These are phyloP conservation scores for Papio anubis DNA, from an alignment of 2,113 vertebrate species.

Conservation along the genomic window DNA sequence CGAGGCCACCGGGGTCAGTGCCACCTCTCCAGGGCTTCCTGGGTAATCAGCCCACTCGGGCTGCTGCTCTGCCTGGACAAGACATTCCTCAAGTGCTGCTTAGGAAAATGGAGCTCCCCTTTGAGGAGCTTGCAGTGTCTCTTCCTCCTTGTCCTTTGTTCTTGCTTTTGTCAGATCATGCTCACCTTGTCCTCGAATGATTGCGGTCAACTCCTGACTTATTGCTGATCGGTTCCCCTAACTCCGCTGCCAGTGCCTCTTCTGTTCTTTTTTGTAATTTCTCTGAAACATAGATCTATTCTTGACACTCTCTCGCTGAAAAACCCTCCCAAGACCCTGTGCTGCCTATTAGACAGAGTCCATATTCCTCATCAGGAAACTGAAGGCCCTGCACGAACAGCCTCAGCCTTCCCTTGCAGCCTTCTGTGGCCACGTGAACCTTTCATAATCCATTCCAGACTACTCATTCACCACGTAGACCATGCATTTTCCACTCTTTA, in stretches of 20 bases:
- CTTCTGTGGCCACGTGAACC: not conserved
- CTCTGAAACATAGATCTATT: not conserved
- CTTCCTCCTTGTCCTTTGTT: not conserved
- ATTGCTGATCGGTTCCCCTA: not conserved
- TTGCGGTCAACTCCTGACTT: not conserved
- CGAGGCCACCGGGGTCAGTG: slow-evolving; percentile 92
- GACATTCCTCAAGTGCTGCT: accelerated
- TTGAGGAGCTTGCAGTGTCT: not conserved
- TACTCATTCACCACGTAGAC: not conserved
- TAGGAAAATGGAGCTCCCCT: not conserved
- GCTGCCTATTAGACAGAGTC: not conserved
- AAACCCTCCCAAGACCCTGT: not conserved
- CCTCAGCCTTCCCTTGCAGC: not conserved
- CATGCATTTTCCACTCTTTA: not conserved
- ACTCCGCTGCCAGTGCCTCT: not conserved
- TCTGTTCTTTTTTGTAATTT: not conserved
- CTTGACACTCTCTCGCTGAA: not conserved
- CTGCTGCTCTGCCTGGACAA: not conserved
- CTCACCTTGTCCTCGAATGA: not conserved
- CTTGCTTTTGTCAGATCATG: not conserved
- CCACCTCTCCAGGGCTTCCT: not conserved
- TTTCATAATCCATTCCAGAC: not conserved
- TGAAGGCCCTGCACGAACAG: not conserved
- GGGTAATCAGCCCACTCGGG: not conserved
- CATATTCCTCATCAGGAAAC: accelerated